phyloP scores from a whole-genome alignment of 2,113 vertebrate species.

The Dissostichus mawsoni region DNA sequence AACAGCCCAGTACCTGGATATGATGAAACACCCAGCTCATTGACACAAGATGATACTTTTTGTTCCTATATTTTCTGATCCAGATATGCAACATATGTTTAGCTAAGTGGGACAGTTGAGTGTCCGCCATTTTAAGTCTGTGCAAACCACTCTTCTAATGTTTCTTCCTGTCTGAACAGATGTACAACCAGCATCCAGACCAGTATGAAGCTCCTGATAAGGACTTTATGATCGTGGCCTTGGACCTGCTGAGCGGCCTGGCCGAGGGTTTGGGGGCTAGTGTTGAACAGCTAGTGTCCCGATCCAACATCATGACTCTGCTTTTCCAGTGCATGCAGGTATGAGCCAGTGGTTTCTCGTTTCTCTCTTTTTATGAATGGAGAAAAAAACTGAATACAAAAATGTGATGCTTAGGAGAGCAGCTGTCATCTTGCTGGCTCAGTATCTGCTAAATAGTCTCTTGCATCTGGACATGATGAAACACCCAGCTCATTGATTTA shows the following conservation, averaged over 20 bases:
- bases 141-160: constrained; percentile 38
- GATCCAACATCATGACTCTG: constrained; percentile 96
- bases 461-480: constrained; percentile 62
- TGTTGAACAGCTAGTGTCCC: constrained; percentile 93
- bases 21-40: constrained; percentile 81
- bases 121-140: neutral
- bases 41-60: constrained; percentile 74
- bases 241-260: constrained; percentile 94
- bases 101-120: neutral
- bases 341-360: neutral
- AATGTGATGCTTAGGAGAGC: neutral
- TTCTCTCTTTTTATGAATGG: neutral
- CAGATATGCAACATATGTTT: constrained; percentile 35
- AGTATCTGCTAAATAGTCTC: neutral
- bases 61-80: constrained; percentile 78
- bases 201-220: constrained; percentile 97
- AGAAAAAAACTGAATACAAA: neutral
- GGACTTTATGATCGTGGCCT: constrained; percentile 97
- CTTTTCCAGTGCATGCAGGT: constrained; percentile 99
- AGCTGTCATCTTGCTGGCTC: neutral
- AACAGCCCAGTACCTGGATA: constrained; percentile 56
- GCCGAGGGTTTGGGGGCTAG: constrained; percentile 92
- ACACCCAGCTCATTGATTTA: constrained; percentile 71
- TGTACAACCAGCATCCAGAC: constrained; percentile 96
- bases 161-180: constrained; percentile 75